phyloP scores from a whole-genome alignment of 2,888 invertebrate genomes.

The Lucinisca nassula region DNA sequence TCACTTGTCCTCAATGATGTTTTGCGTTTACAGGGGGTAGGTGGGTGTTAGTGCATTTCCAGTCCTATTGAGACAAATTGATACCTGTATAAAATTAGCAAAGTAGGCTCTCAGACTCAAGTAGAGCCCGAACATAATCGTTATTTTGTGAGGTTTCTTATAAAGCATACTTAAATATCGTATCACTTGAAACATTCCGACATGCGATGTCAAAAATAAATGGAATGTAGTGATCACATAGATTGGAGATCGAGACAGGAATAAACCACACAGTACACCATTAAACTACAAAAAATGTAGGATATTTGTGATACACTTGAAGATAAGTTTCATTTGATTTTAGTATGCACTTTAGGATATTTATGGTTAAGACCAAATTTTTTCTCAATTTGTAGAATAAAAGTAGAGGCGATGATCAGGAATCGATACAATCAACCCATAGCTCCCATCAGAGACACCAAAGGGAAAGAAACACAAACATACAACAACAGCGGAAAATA shows the following conservation, averaged over 20 bases:
- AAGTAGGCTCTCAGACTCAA: not conserved
- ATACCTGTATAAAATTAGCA: not conserved
- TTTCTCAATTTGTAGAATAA: too few species aligned
- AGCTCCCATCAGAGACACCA: too few species aligned
- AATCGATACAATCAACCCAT: too few species aligned
- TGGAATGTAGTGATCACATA: not conserved
- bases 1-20: not conserved
- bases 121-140: not conserved
- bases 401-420: too few species aligned
- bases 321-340: not conserved
- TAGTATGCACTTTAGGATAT: not conserved
- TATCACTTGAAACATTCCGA: not conserved
- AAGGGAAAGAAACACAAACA: too few species aligned
- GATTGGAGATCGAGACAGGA: not conserved
- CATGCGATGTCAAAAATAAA: not conserved
- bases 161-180: not conserved
- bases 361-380: not conserved
- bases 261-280: not conserved
- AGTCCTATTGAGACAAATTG: not conserved
- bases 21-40: not conserved
- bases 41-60: not conserved
- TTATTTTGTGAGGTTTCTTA: not conserved
- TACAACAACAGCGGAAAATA: too few species aligned
- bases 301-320: not conserved
- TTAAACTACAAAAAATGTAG: not conserved